These are phyloP conservation scores for Hypomesus transpacificus DNA, from an alignment of 2,113 vertebrate genomes.

Conservation along the genomic window DNA sequence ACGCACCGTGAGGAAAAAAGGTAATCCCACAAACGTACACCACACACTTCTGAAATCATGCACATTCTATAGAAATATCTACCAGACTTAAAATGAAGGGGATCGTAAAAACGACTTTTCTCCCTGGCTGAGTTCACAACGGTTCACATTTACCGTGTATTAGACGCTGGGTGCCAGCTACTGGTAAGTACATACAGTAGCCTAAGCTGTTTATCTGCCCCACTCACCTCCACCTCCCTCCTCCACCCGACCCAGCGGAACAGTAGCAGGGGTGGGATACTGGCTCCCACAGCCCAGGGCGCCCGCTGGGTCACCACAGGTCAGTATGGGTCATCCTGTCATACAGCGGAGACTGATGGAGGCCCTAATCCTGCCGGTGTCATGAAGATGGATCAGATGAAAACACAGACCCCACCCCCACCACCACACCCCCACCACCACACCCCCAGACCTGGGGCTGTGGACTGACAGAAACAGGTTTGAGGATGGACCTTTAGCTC, in stretches of 20 bases:
- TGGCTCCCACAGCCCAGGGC: slow-evolving; percentile 43
- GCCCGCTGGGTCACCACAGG: slow-evolving; percentile 38
- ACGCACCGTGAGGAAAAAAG: too few species aligned
- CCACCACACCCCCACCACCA: slow-evolving; percentile 30
- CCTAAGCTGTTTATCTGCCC: too few species aligned
- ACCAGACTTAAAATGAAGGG: too few species aligned
- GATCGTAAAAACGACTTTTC: too few species aligned
- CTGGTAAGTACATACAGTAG: too few species aligned
- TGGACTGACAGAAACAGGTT: slow-evolving; percentile 83
- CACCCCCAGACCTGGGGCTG: not conserved
- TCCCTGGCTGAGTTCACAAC: too few species aligned
- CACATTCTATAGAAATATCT: too few species aligned
- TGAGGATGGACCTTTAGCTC: slow-evolving; percentile 40
- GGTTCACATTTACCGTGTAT: too few species aligned
- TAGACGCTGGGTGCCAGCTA: too few species aligned
- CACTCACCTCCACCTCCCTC: not conserved
- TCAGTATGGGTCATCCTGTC: slow-evolving; percentile 51
- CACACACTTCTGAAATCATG: too few species aligned
- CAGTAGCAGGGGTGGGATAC: slow-evolving; percentile 48
- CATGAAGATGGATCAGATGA: slow-evolving; percentile 77
- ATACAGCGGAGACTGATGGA: slow-evolving; percentile 57
- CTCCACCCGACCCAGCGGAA: slow-evolving; percentile 9
- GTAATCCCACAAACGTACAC: too few species aligned
- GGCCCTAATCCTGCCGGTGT: slow-evolving; percentile 68
- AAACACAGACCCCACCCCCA: slow-evolving; percentile 53